A percentile compares a stretch with the other conserved stretches of the same genome.
Evolutionary conservation across 2,888 invertebrate genomes (phyloP).

Genomic region (Conomelus anceps): DNA sequence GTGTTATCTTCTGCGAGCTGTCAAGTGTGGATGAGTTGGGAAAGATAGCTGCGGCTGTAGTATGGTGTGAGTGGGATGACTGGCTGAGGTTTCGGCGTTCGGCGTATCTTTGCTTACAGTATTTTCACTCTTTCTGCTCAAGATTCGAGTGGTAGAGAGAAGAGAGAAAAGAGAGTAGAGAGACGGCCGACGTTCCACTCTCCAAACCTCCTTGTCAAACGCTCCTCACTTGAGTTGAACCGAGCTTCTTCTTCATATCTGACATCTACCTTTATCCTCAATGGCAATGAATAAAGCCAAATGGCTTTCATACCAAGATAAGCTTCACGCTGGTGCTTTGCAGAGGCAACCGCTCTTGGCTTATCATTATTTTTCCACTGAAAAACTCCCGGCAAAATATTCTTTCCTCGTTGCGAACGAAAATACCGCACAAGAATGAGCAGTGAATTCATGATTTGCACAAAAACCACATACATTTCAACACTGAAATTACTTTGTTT

Average conservation of each 20-base stretch:
- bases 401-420: background rate
- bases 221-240: background rate
- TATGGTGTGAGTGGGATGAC: background rate
- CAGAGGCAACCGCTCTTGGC: background rate
- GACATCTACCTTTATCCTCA: background rate
- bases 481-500: background rate
- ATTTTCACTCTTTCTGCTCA: background rate
- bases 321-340: background rate
- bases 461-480: background rate
- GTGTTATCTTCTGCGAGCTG: background rate
- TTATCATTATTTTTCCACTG: background rate
- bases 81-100: too few species aligned
- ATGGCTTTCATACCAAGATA: background rate
- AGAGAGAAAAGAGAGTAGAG: too few species aligned
- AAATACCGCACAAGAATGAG: background rate
- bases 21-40: background rate
- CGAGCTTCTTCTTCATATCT: background rate
- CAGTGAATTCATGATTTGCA: background rate
- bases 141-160: background rate
- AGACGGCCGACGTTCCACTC: too few species aligned
- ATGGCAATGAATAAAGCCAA: background rate
- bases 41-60: background rate
- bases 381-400: background rate
- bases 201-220: background rate
- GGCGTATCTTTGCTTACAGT: background rate